Conservation (phyloP, 2,113 vertebrate species). For the Sphyrna mokarran region DNA sequence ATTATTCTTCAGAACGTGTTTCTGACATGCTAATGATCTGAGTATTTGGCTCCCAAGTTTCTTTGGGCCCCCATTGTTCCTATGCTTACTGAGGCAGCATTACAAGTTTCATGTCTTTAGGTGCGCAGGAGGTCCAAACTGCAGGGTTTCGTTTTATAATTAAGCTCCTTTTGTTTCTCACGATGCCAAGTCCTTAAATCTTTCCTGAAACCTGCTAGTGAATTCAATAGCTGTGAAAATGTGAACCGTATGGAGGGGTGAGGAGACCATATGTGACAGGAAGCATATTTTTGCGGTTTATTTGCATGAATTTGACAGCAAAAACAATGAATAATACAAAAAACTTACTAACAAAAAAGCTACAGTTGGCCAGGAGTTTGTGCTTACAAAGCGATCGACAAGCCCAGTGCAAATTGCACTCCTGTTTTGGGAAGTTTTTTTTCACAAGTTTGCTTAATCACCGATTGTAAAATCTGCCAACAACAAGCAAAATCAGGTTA, state of each 20-base stretch:
- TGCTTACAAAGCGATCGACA: not conserved
- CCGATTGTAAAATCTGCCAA: not conserved
- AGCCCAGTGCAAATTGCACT: not conserved
- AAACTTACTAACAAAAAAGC: not conserved
- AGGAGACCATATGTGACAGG: slow-evolving; percentile 34
- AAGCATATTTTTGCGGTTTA: slow-evolving; percentile 32
- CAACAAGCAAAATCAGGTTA: not conserved
- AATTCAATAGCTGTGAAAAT: slow-evolving; percentile 30
- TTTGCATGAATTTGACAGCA: slow-evolving; percentile 17
- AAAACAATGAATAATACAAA: slow-evolving; percentile 30
- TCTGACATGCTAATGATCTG: not conserved
- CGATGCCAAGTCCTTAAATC: slow-evolving; percentile 27
- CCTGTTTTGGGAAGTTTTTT: not conserved
- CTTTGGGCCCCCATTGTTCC: not conserved
- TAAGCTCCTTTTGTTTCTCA: not conserved
- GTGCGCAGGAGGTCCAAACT: not conserved
- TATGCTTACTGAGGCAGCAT: not conserved
- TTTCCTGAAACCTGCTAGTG: slow-evolving; percentile 29
- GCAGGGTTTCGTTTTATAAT: not conserved
- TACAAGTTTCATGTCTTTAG: not conserved
- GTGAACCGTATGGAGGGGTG: slow-evolving; percentile 12
- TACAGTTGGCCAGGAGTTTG: not conserved
- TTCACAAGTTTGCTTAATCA: no score
- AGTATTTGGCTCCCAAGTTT: not conserved
- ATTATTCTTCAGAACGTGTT: not conserved